These are phyloP conservation scores for Aplidium turbinatum DNA, from an alignment of 23 tunicate genomes.

Conservation along the genomic window DNA sequence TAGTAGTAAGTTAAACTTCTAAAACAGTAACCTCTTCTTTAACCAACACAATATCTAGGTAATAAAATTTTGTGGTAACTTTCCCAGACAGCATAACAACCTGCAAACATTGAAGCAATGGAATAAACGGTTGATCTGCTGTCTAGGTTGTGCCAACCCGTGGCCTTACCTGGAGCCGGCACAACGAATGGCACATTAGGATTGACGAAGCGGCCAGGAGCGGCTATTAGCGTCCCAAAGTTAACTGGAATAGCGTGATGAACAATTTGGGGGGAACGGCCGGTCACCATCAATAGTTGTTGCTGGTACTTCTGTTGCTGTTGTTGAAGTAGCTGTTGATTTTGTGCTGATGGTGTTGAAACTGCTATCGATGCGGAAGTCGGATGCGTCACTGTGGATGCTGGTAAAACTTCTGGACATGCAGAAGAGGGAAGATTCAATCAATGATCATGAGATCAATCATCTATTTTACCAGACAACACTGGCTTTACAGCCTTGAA, in stretches of 20 bases:
- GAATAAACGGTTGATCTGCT: too few species aligned
- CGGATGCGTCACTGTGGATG: slow-evolving; percentile 53
- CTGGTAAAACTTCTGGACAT: slow-evolving; percentile 17
- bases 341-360: slow-evolving; percentile 18
- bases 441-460: neutral
- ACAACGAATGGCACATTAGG: slow-evolving; percentile 49
- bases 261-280: slow-evolving; percentile 5
- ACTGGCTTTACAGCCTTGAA: too few species aligned
- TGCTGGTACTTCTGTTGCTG: slow-evolving; percentile 33
- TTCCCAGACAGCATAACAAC: too few species aligned
- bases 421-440: neutral
- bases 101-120: too few species aligned
- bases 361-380: slow-evolving; percentile 18
- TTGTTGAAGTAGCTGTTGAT: slow-evolving; percentile 45
- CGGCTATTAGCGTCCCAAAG: slow-evolving; percentile 48
- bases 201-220: slow-evolving; percentile 23
- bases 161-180: too few species aligned
- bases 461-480: too few species aligned
- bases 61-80: too few species aligned
- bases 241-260: slow-evolving; percentile 51
- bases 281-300: slow-evolving; percentile 63
- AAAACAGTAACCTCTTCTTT: too few species aligned
- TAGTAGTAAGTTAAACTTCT: too few species aligned
- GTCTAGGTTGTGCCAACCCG: too few species aligned
- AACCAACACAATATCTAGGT: too few species aligned